A percentile compares a stretch with the other conserved stretches of the same genome.
phyloP scores from a whole-genome alignment of 2,888 invertebrate species.

The Chrysotoxum bicinctum region DNA sequence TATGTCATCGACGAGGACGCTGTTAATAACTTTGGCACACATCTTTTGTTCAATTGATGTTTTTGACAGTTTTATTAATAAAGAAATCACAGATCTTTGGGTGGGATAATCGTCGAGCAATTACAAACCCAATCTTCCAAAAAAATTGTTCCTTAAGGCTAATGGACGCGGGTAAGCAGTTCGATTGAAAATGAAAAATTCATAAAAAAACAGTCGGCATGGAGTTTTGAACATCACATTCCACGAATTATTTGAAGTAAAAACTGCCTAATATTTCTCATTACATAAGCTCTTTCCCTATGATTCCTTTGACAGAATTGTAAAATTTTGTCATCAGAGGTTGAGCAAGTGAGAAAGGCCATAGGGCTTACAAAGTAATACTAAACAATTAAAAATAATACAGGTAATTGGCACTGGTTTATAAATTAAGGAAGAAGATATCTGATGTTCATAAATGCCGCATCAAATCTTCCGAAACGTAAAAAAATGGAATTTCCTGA shows the following conservation, averaged over 20 bases:
- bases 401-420: neutral
- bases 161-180: neutral
- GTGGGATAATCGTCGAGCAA: neutral
- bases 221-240: neutral
- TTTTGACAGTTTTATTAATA: neutral
- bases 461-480: neutral
- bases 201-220: neutral
- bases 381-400: no score
- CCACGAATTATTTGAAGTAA: no score
- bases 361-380: no score
- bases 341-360: no score
- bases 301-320: no score
- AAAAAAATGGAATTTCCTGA: conserved; percentile 2
- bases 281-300: no score
- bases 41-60: neutral
- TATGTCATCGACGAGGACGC: neutral
- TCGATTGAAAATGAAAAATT: neutral
- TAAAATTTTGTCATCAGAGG: no score
- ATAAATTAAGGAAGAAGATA: neutral
- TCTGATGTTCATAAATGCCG: neutral
- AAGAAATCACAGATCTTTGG: neutral
- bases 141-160: neutral
- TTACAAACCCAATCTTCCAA: neutral
- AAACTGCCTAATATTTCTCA: no score
- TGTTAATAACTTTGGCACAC: neutral